Evolutionary conservation across 2,888 invertebrate genomes (phyloP), one percentile per base, ranked within the genome.

Genomic region (Anthoptus insignis): DNA sequence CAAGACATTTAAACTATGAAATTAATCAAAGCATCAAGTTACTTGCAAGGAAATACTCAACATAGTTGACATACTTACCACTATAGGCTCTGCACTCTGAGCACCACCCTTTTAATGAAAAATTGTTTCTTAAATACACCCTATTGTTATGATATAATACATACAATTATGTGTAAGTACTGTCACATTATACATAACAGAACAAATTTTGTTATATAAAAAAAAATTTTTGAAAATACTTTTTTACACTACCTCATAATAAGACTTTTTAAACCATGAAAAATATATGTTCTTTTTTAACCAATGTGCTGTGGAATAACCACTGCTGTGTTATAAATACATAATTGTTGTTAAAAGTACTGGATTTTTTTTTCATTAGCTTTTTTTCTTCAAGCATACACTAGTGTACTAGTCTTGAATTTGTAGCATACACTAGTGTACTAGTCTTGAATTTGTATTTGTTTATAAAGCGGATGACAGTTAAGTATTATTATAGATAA

Each of bases 41-140:
- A 19, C 32, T 45, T 52, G 47, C 32, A 64, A 64, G 13, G 11
- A 52, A 52, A 24, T 58, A 52, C 27, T 7, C n/a, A 52, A 64
- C 24, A 50, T 45, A 42, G 69, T 67, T 71, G 69, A 70, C 65
- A 77, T 77, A 97, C 98, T 98, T 97, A 98, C 98, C 97, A 98
- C 97, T 93, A 98, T 98, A 89, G 98, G 98, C 95, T 98, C 98
- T 95, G 97, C 97, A 95, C 97, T 96, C 95, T 95, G 96, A 94
- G 96, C 96, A 94, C 96, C 96, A 95, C 96, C 94, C 96, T 96
- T 96, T 87, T 81, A 81, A 91, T 87, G 82, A 84, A 79, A 80
- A 75, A 89, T 68, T 39, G 59, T 61, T 68, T 69, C 71, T 73
- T 78, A 61, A 76, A 78, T 75, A 75, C 61, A 67, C 66, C 69